Evolutionary conservation across 2,113 vertebrate species (phyloP).

Genomic region (Protobothrops mucrosquamatus): DNA sequence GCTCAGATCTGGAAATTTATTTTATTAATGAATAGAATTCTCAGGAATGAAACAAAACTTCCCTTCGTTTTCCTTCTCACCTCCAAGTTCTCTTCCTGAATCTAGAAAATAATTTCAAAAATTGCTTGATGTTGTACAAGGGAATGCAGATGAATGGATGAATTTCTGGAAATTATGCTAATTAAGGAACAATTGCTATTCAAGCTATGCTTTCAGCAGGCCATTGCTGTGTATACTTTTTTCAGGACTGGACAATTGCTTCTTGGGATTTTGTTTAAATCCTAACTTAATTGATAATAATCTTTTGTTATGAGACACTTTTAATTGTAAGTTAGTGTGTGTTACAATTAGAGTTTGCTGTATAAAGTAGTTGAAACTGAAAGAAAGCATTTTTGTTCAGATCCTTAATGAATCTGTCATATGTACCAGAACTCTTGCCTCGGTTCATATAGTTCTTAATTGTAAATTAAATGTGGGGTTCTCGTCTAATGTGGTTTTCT

Average conservation of each 20-base stretch:
- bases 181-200: neutral
- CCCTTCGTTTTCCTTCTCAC: neutral
- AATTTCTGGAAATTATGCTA: neutral
- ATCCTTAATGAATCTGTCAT: neutral
- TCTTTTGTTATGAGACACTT: neutral
- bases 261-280: neutral
- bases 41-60: neutral
- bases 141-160: neutral
- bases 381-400: neutral
- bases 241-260: neutral
- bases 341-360: neutral
- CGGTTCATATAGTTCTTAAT: neutral
- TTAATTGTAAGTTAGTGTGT: neutral
- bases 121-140: neutral
- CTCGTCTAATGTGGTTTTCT: neutral
- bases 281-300: neutral
- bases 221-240: neutral
- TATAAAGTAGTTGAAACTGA: neutral
- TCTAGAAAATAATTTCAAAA: neutral
- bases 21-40: neutral
- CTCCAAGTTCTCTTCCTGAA: neutral
- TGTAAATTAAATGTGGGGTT: neutral
- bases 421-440: neutral
- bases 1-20: neutral
- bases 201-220: neutral